Base-by-base conservation (phyloP, 2,888 invertebrate genomes). In the Belgica antarctica region DNA sequence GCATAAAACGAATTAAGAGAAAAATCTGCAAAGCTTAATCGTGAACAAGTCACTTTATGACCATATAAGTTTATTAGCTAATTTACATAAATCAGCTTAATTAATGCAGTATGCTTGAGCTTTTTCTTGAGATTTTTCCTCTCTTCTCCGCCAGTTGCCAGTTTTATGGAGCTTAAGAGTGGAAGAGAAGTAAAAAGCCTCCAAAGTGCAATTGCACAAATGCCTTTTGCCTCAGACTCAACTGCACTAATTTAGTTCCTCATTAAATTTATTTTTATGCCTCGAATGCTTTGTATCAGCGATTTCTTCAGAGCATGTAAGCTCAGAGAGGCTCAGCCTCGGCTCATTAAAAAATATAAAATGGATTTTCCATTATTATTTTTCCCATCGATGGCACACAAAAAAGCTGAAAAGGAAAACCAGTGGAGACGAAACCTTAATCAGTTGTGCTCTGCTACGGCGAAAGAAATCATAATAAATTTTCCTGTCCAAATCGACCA, bases 191-290 rank as follows among this genome's bases (percentile, higher is more conserved):
- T 31, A 31, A 31, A 31, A 12, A 31, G 34, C 34, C 34, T 7
- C 7, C 46, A 15, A n/a, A 25, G 25, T 25, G 2, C 8, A 59
- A 59, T 2, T 25, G 25, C 59, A 59, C 59, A 59, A 59, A 59
- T 59, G 52, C 24, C 24, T 52, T 22, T 52, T 19, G 52, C 52
- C 24, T 52, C 41, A 52, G 12, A 2, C 52, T 7, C n/a, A 52
- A 22, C 52, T 52, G 46, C 15, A 65, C 65, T 65, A 65, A 65
- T 65, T 65, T 65, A 65, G 65, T 65, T 65, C 65, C 65, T 65
- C 65, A 65, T 65, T 65, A 65, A 65, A 65, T 65, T 65, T 65
- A 65, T 65, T 65, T 65, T 65, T 65, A 65, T 65, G 65, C 47
- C 65, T 65, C 65, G 41, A n/a, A n/a, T 65, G 27, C 15, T 24